These are phyloP conservation scores for Sinocyclocheilus rhinocerous DNA, from an alignment of 2,113 vertebrate genomes.

Conservation along the genomic window DNA sequence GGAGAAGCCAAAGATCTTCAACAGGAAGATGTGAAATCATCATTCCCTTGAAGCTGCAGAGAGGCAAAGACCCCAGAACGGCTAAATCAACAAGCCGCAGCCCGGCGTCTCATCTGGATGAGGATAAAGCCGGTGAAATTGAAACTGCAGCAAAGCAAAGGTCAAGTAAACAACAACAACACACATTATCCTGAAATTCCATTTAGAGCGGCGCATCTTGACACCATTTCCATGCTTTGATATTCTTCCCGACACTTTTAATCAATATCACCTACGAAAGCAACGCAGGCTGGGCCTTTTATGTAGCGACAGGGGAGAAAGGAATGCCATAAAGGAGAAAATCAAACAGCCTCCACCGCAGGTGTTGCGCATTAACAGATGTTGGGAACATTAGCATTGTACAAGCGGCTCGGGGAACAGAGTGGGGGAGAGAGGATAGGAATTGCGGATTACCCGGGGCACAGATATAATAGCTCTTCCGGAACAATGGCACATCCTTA, in stretches of 20 bases:
- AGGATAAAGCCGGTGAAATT: slow-evolving; percentile 28
- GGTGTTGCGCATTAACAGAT: slow-evolving; percentile 41
- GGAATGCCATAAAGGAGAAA: slow-evolving; percentile 44
- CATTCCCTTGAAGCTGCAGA: neutral
- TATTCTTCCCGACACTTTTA: slow-evolving; percentile 7
- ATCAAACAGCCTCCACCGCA: slow-evolving; percentile 36
- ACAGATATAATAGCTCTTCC: slow-evolving; percentile 46
- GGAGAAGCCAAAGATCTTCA: neutral
- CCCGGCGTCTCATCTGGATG: neutral
- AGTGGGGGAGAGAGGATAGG: slow-evolving; percentile 1
- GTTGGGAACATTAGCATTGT: slow-evolving; percentile 38
- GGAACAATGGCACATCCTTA: slow-evolving; percentile 41
- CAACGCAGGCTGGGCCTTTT: slow-evolving; percentile 25
- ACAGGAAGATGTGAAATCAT: neutral
- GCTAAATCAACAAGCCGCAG: neutral
- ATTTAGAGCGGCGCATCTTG: neutral
- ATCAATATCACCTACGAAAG: slow-evolving; percentile 21
- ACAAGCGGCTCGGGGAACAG: slow-evolving; percentile 18
- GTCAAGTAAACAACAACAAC: slow-evolving; percentile 37
- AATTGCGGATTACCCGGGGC: slow-evolving; percentile 40
- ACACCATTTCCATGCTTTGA: slow-evolving; percentile 13
- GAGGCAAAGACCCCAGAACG: neutral
- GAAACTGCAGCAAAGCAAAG: slow-evolving; percentile 13
- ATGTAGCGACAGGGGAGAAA: slow-evolving; percentile 35
- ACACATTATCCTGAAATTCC: slow-evolving; percentile 23